Conservation (phyloP, 2,888 invertebrate species). For the Dynastes maya region DNA sequence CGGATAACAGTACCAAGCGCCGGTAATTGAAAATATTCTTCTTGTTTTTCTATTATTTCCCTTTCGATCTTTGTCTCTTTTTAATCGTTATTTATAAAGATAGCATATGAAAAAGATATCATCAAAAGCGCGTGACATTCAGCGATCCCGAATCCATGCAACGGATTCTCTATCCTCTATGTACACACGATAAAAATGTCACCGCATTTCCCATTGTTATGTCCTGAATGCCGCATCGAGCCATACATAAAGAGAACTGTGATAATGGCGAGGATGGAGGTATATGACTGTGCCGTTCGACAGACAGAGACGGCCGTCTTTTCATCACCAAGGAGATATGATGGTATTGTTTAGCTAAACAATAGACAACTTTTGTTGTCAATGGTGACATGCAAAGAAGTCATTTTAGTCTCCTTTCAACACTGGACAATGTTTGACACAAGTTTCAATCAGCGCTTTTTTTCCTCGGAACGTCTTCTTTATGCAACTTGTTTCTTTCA, state of each 20-base stretch:
- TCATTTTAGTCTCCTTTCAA: constrained; percentile 67
- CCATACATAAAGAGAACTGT: constrained; percentile 66
- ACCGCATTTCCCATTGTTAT: constrained; percentile 67
- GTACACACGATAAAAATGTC: constrained; percentile 68
- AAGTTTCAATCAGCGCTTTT: constrained; percentile 66
- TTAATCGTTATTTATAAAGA: constrained; percentile 54
- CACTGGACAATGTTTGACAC: constrained; percentile 66
- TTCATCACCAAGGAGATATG: constrained; percentile 69
- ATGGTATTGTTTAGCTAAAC: constrained; percentile 69
- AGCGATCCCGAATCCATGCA: constrained; percentile 61
- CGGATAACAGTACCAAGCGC: constrained; percentile 4
- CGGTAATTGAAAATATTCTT: constrained; percentile 24
- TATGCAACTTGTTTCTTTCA: constrained; percentile 56
- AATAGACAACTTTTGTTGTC: constrained; percentile 69
- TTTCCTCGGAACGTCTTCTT: constrained; percentile 55
- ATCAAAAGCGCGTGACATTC: constrained; percentile 61
- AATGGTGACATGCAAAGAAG: constrained; percentile 69
- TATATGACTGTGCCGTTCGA: constrained; percentile 54
- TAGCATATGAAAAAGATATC: constrained; percentile 54
- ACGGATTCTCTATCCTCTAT: constrained; percentile 64
- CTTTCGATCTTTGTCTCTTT: constrained; percentile 29
- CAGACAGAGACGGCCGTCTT: constrained; percentile 58
- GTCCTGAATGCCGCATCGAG: constrained; percentile 67
- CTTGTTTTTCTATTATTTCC: constrained; percentile 12
- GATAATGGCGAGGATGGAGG: constrained; percentile 64